phyloP scores from a whole-genome alignment of 1,140 invertebrate species.

The Gonioctena quinquepunctata region DNA sequence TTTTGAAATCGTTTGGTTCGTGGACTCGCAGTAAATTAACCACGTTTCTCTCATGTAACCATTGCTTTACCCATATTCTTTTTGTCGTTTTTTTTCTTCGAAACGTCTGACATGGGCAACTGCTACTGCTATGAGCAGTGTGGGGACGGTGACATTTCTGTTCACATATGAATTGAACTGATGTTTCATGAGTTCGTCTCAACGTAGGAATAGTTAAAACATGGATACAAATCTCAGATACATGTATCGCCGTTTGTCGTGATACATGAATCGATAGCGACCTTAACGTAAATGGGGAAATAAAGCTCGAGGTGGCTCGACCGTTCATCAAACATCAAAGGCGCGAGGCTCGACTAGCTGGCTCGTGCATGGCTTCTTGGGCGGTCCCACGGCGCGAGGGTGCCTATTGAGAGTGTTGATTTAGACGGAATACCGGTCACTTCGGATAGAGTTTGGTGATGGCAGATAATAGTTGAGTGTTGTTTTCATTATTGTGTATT shows the following conservation, averaged over 20 bases:
- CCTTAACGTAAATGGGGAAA: neutral
- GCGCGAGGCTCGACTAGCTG: too few species aligned
- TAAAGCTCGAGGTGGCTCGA: too few species aligned
- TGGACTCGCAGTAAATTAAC: neutral
- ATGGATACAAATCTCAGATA: conserved; percentile 5
- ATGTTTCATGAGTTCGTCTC: conserved; percentile 1
- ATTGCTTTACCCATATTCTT: conserved; percentile 4
- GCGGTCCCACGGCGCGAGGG: too few species aligned
- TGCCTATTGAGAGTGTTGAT: too few species aligned
- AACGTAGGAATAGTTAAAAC: neutral
- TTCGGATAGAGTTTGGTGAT: too few species aligned
- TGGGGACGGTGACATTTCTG: neutral
- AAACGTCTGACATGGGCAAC: neutral
- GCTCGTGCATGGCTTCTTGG: too few species aligned
- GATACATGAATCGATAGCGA: neutral
- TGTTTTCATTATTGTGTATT: too few species aligned
- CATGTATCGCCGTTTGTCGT: neutral
- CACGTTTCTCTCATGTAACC: conserved; percentile 1
- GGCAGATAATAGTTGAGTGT: too few species aligned
- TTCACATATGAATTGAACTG: neutral
- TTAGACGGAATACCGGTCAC: too few species aligned
- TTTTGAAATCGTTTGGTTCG: too few species aligned
- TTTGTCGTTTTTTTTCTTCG: neutral
- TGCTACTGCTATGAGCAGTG: neutral
- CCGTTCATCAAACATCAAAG: too few species aligned